Evolutionary conservation across 1,140 invertebrate genomes (phyloP), one percentile per base, ranked within the genome.

Genomic region (Araneus ventricosus): DNA sequence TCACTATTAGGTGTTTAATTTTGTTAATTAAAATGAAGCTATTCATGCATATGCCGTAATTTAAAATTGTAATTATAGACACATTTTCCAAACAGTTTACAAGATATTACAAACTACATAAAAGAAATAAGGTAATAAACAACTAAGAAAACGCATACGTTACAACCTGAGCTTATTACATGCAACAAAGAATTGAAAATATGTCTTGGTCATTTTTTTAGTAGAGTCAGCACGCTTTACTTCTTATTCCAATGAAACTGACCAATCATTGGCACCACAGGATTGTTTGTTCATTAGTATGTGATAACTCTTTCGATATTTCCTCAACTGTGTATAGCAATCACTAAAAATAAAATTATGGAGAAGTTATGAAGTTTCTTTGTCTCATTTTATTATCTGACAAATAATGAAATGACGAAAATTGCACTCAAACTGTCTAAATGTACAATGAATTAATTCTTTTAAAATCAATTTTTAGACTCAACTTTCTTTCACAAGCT

Each of bases 251-350:
- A 59, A 37, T 57, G 24, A 22, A 30, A 86, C 39, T 92, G 82
- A 86, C 82, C 80, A 52, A 86, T 92, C 27, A 92, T 52, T 59
- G 34, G 67, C 14, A 52, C 22, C 27, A 30, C 30, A 80, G 59
- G 61, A 86, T 57, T 92, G 82, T 92, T 92, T 92, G 37, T 82
- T 61, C 20, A 86, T 86, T 92, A 92, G 82, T 86, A 92, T 92
- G 90, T 92, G 90, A 92, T 92, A 92, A 91, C 59, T 86, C 37
- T 92, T 86, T 91, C 37, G 75, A 84, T 91, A 91, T 84, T 91
- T 86, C 82, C 61, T 92, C 61, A 92, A 92, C 57, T 67, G 90
- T 92, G 90, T 92, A 86, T 92, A 92, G 82, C 39, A 86, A 86
- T 86, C 82, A 92, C 82, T 86, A 86, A 61, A 52, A 92, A 92